Evolutionary conservation across 2,797 vertebrate species (phyloP).

Genomic region (Eutrigla gurnardus): DNA sequence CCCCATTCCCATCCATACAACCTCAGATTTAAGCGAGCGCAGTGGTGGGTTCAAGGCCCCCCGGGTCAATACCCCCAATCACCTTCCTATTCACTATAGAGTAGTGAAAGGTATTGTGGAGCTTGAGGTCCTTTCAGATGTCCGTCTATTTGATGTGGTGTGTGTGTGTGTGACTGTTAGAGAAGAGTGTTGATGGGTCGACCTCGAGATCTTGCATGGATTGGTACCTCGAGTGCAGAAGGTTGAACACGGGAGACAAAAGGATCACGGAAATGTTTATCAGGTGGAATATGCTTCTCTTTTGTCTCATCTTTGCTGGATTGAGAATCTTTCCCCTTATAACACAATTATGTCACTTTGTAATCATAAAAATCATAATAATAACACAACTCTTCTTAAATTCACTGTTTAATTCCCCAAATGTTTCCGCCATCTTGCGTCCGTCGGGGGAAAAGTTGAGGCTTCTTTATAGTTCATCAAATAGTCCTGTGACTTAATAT

Average conservation of each 20-base stretch:
- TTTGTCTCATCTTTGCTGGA: constrained; percentile 2
- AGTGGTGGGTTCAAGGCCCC: constrained; percentile 64
- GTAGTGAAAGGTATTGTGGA: constrained; percentile 71
- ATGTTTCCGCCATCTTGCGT: background rate
- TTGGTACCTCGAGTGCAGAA: constrained; percentile 39
- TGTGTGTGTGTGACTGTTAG: constrained; percentile 50
- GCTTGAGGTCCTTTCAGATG: constrained; percentile 69
- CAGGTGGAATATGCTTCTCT: constrained; percentile 11
- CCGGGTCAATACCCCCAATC: constrained; percentile 80
- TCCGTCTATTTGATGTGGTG: constrained; percentile 69
- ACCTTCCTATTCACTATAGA: constrained; percentile 80
- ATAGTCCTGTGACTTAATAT: background rate
- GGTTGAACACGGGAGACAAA: constrained; percentile 32
- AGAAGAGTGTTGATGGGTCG: constrained; percentile 58
- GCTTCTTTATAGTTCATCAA: background rate
- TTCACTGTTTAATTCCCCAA: background rate
- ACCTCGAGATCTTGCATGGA: constrained; percentile 57
- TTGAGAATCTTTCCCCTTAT: background rate
- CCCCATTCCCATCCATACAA: constrained; percentile 63
- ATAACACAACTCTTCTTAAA: background rate
- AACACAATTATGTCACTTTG: background rate
- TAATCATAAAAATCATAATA: background rate
- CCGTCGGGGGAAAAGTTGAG: background rate
- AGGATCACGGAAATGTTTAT: background rate
- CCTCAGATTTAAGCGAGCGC: constrained; percentile 71